phyloP scores from a whole-genome alignment of 2,888 invertebrate genomes.

The Stramonita haemastoma region DNA sequence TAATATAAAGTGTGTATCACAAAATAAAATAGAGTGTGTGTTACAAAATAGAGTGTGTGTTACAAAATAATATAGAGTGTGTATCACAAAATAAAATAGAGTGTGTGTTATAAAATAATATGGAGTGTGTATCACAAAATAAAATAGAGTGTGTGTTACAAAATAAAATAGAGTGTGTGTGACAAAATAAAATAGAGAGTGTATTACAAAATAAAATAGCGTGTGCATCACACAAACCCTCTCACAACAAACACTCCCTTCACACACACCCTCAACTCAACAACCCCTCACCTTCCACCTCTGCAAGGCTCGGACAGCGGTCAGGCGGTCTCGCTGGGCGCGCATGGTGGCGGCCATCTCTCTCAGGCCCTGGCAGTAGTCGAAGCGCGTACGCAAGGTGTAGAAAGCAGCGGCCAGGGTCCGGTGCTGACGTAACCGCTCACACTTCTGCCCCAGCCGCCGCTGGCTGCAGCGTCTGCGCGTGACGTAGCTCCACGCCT shows the following conservation, averaged over 20 bases:
- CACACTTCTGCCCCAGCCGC: conserved; percentile 55
- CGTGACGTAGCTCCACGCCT: conserved; percentile 61
- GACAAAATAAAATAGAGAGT: no score
- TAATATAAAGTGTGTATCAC: no score
- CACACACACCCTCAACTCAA: not conserved
- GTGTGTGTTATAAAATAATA: no score
- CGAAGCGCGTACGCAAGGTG: conserved; percentile 56
- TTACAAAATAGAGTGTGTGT: no score
- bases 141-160: no score
- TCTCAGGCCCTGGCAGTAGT: conserved; percentile 62
- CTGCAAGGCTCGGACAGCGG: conserved; percentile 53
- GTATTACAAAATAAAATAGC: not conserved
- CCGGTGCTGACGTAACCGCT: conserved; percentile 52
- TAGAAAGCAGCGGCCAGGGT: conserved; percentile 55
- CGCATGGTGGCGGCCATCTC: conserved; percentile 57
- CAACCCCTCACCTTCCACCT: conserved; percentile 53
- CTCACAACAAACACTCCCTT: not conserved
- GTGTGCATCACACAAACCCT: not conserved
- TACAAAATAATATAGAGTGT: no score
- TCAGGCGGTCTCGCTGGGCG: conserved; percentile 51
- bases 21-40: no score
- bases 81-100: no score
- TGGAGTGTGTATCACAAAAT: no score
- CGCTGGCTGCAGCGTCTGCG: conserved; percentile 55
- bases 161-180: no score